A percentile compares a stretch with the other conserved stretches of the same genome.
Conservation (phyloP, 2,797 vertebrate genomes). For the Falco berigora region DNA sequence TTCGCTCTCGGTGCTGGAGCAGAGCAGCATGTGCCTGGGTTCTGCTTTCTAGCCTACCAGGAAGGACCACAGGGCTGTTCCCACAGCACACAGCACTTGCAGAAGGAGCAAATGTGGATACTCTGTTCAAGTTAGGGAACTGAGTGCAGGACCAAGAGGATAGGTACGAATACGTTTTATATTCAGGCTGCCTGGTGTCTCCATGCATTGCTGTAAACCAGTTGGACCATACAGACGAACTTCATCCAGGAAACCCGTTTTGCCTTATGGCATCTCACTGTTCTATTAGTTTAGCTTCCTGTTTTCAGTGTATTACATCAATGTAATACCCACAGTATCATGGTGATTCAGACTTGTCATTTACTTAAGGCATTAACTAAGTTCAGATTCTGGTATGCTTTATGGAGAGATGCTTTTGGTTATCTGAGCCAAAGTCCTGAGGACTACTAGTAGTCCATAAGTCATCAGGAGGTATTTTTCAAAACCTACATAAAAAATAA, state of each 20-base stretch:
- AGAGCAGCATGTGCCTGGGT: neutral
- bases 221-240: neutral
- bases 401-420: neutral
- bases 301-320: neutral
- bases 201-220: neutral
- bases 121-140: neutral
- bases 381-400: neutral
- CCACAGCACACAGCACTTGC: fast-evolving
- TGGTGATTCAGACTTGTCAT: neutral
- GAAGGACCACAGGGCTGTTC: neutral
- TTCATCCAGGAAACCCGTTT: neutral
- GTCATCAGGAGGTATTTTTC: neutral
- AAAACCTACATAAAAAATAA: neutral
- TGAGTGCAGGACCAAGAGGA: neutral
- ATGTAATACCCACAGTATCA: neutral
- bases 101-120: neutral
- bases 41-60: neutral
- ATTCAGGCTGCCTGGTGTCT: neutral
- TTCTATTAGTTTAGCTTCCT: neutral
- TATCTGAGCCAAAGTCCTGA: neutral
- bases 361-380: neutral
- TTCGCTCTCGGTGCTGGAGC: neutral
- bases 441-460: neutral
- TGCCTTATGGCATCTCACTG: neutral
- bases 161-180: neutral